Base-by-base conservation (phyloP, 2,888 invertebrate species). In the Lasioglossum zephyrum region DNA sequence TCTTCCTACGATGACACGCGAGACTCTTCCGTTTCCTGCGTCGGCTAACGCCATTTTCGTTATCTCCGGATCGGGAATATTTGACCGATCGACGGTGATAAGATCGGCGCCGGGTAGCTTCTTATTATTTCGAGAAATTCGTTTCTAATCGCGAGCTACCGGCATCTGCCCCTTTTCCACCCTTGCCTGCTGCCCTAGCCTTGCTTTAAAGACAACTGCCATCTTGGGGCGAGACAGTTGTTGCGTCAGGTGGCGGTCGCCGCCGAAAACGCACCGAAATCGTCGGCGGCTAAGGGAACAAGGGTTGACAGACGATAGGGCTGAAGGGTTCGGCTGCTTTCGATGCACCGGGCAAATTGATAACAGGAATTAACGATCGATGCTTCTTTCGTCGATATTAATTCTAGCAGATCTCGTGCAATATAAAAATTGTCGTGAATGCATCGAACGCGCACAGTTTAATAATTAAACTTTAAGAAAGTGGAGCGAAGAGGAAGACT, bases 171-270 rank as follows among this genome's bases (percentile, higher is more conserved):
- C 87, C 77, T 88, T 87, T 83, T 87, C 84, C 88, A 92, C 91
- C 92, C 92, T 90, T 91, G 31, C 80, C 57, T 79, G 81, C 76
- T 86, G 89, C 88, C 83, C 83, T 72, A 70, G 81, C 77, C 82
- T 41, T 88, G 89, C 90, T 87, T 85, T 82, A 84, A 90, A 93
- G 92, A 92, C 93, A 93, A 94, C 93, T 92, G 94, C 88, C 89
- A 89, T 87, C 89, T 92, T 84, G 79, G 86, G 91, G 76, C 39
- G 69, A 82, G 91, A 92, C 94, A 94, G 94, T 94, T 94, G 94
- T 86, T 82, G 92, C 93, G 94, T 94, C 94, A 94, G 94, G 93
- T 94, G 94, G 94, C 84, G 80, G 85, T 91, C 92, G 93, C 91
- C 89, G 92, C 90, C 89, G 88, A 92, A 89, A 83, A 84, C 73